Base-by-base conservation (phyloP, 1,140 invertebrate species). In the Drosophila watanabei region DNA sequence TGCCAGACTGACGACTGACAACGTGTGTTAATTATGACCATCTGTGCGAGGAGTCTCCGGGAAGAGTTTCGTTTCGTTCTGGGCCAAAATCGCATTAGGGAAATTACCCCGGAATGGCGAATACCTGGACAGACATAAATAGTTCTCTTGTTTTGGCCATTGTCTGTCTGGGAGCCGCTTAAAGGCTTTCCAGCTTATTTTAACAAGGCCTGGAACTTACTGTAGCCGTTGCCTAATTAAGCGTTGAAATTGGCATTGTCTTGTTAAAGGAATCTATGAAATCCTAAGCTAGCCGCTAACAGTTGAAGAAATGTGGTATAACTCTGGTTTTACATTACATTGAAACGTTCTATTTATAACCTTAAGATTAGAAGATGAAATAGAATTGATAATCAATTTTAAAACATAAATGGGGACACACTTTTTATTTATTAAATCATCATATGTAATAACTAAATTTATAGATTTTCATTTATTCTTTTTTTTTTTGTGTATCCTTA, bases 1-100 rank as follows among this genome's bases (percentile, higher is more conserved):
- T 11, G 48, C 37, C 76, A 52, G 58, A 63, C 79, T 77, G 68
- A 24, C 32, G n/a, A 68, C 68, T 61, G 82, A 82, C 85, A 89
- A 80, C 86, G 86, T 89, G 86, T 85, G 86, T 90, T 89, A 89
- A 89, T 89, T 89, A 89, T 89, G 86, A 82, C 82, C 86, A 89
- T 89, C 78, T 85, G 79, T 39, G 69, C 61, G 81, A 84, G 61
- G 73, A 76, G 64, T 39, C 77, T 35, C 20, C 2, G 20, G 39
- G 58, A 24, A 11, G 49, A 56, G 49, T 59, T 72, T 66, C 28
- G 66, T 35, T 69, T 59, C n/a, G 66, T 51, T 71, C 70, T 41
- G 70, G 56, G 32, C 57, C 52, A 43, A 86, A 90, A 89, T 86
- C 78, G 81, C 86, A 89, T 89, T 89, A 89, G 81, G 86, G 75